A percentile compares a stretch with the other conserved stretches of the same genome.
These are phyloP conservation scores for Drosophila nebulosa DNA, from an alignment of 1,140 invertebrate genomes.

Conservation along the genomic window DNA sequence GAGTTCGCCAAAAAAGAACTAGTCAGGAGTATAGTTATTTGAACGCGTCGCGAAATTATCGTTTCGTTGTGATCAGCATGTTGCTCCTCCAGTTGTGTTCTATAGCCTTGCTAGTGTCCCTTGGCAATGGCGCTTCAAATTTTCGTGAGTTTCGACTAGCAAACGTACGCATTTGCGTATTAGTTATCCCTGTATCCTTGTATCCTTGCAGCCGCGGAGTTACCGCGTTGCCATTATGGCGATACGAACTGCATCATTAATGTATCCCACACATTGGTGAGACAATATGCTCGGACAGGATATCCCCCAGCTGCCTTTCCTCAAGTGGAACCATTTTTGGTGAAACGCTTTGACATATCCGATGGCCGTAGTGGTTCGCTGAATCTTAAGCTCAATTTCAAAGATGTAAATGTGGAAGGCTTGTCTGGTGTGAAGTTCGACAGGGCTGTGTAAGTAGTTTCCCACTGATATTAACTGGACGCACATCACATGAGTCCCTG, in stretches of 20 bases:
- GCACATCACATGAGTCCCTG: neutral
- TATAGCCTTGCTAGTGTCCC: conserved; percentile 20
- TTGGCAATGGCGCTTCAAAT: conserved; percentile 42
- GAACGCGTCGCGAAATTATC: conserved; percentile 27
- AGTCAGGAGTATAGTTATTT: conserved; percentile 1
- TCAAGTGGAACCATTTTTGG: conserved; percentile 64
- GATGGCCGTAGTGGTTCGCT: conserved; percentile 69
- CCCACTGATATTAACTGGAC: neutral
- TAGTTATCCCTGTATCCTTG: neutral
- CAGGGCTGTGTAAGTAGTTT: conserved; percentile 67
- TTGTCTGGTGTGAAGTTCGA: conserved; percentile 77
- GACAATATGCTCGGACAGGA: conserved; percentile 58
- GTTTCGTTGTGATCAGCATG: conserved; percentile 8
- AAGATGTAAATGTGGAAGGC: conserved; percentile 70
- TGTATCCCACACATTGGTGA: conserved; percentile 52
- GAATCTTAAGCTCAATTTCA: conserved; percentile 71
- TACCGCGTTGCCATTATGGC: conserved; percentile 58
- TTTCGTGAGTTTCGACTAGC: conserved; percentile 57
- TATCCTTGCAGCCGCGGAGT: conserved; percentile 58
- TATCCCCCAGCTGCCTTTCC: conserved; percentile 65
- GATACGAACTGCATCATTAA: conserved; percentile 70
- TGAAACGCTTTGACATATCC: conserved; percentile 71
- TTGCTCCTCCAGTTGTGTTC: conserved; percentile 45
- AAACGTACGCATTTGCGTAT: neutral
- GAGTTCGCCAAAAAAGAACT: conserved; percentile 62